These are phyloP conservation scores for Ctenodactylus gundi DNA, from an alignment of 2,113 vertebrate species.

Conservation along the genomic window DNA sequence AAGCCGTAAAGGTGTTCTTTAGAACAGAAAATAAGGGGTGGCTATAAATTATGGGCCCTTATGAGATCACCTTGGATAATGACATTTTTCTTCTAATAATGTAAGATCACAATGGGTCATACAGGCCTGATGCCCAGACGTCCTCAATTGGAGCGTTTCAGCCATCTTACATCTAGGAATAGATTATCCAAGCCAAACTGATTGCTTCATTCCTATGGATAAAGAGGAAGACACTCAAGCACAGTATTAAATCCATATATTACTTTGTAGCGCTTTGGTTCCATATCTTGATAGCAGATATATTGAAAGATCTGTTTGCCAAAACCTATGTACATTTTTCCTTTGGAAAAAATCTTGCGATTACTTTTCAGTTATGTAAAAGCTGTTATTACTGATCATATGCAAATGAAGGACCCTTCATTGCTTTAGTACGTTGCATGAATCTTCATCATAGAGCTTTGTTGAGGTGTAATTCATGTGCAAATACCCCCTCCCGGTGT, in stretches of 20 bases:
- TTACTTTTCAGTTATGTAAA: background rate
- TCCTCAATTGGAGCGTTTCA: background rate
- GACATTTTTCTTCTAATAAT: conserved; percentile 38
- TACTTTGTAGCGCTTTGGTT: background rate
- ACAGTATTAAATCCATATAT: background rate
- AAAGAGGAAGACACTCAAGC: background rate
- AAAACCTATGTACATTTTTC: fast-evolving
- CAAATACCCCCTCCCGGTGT: background rate
- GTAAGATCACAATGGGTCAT: background rate
- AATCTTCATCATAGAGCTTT: background rate
- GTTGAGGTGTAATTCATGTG: background rate
- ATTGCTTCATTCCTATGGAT: conserved; percentile 9
- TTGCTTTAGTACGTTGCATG: background rate
- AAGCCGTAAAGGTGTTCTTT: conserved; percentile 56
- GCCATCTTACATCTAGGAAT: background rate
- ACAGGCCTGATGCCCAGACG: background rate
- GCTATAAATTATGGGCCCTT: background rate
- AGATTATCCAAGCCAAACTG: conserved; percentile 44
- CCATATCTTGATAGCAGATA: background rate
- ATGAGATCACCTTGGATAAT: background rate
- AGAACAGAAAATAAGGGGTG: conserved; percentile 54
- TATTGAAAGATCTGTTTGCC: background rate
- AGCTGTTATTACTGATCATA: background rate
- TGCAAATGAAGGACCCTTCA: background rate
- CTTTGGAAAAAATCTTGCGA: background rate